Conservation (phyloP, 2,888 invertebrate species). For the Sericinus montela region DNA sequence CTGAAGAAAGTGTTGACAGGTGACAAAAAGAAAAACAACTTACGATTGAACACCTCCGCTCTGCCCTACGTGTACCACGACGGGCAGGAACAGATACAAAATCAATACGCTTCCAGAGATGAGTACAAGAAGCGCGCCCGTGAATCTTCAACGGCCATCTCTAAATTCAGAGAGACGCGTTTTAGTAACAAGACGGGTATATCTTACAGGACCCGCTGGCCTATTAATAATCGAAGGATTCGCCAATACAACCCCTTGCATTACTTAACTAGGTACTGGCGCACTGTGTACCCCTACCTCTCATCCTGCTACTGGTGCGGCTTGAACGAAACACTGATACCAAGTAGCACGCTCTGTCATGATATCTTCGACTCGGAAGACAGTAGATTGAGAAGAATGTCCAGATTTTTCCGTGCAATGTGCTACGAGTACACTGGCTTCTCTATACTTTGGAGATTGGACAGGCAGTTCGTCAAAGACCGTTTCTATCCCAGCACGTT, state of each 20-base stretch:
- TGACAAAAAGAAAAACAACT: not conserved
- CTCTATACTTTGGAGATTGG: too few species aligned
- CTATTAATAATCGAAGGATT: not conserved
- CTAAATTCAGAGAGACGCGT: not conserved
- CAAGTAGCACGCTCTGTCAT: constrained; percentile 21
- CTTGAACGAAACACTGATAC: constrained; percentile 15
- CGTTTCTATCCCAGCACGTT: not conserved
- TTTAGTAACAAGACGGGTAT: not conserved
- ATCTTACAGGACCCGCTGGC: constrained; percentile 1
- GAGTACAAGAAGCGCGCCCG: not conserved
- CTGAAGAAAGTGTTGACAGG: constrained; percentile 4
- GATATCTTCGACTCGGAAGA: constrained; percentile 22
- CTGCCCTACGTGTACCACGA: not conserved
- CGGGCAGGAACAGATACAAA: not conserved
- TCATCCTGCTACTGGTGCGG: constrained; percentile 16
- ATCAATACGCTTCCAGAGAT: not conserved
- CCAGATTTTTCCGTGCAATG: constrained; percentile 16
- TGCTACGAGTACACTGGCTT: not conserved
- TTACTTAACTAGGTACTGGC: not conserved
- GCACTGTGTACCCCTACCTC: not conserved
- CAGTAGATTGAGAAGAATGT: constrained; percentile 1
- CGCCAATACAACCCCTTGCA: not conserved
- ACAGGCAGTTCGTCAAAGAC: too few species aligned
- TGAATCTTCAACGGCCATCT: not conserved
- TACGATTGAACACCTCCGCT: not conserved